These are phyloP conservation scores for Pyrochroa serraticornis DNA, from an alignment of 2,888 invertebrate genomes.

Conservation along the genomic window DNA sequence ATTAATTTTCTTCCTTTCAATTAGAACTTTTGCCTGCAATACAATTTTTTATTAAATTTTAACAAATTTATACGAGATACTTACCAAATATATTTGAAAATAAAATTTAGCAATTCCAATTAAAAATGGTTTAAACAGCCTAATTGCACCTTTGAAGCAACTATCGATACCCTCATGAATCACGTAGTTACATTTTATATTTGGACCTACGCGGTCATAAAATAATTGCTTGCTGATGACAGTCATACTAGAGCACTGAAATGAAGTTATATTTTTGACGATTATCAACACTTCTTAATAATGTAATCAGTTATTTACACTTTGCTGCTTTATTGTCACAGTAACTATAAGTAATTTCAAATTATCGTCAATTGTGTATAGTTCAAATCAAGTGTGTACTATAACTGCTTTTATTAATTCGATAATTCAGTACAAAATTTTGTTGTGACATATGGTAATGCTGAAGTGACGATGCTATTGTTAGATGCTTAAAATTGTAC, in stretches of 20 bases:
- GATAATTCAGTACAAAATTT: too few relatives aligned
- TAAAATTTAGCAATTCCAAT: conserved; percentile 44
- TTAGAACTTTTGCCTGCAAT: conserved; percentile 63
- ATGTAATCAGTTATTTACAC: background rate
- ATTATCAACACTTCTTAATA: background rate
- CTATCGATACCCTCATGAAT: conserved; percentile 38
- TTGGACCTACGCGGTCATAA: conserved; percentile 30
- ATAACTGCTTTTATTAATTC: too few relatives aligned
- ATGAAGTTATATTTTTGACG: background rate
- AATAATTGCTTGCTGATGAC: conserved; percentile 45
- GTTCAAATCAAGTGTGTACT: too few relatives aligned
- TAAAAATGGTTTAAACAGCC: conserved; percentile 6
- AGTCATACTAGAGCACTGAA: conserved; percentile 27
- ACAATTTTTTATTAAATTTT: conserved; percentile 1
- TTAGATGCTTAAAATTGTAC: too few relatives aligned
- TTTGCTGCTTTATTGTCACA: too few relatives aligned
- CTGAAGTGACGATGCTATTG: too few relatives aligned
- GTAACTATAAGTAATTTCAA: too few relatives aligned
- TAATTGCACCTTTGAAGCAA: conserved; percentile 32
- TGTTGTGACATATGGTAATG: too few relatives aligned
- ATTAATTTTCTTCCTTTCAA: conserved; percentile 61
- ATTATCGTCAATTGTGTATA: too few relatives aligned
- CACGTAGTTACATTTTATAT: conserved; percentile 31
- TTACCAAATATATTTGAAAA: conserved; percentile 44
- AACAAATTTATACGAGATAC: conserved; percentile 18